A percentile compares a stretch with the other conserved stretches of the same genome.
Evolutionary conservation across 2,113 vertebrate species (phyloP).

Genomic region (Oophaga pumilio): DNA sequence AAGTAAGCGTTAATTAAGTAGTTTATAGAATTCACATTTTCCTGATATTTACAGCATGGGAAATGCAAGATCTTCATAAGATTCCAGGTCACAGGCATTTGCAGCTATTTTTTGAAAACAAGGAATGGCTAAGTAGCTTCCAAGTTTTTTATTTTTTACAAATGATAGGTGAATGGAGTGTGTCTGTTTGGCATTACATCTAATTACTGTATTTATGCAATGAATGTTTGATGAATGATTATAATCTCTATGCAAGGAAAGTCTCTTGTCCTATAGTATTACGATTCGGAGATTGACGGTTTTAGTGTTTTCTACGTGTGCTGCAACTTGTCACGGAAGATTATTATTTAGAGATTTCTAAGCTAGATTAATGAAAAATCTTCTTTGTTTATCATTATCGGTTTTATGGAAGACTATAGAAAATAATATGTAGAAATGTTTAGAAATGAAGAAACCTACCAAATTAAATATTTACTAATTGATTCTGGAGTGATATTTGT

Average conservation of each 20-base stretch:
- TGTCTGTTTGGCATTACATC: background rate
- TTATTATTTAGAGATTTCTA: background rate
- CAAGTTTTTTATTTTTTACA: background rate
- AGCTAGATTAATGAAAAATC: background rate
- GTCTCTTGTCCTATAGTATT: slow-evolving; percentile 8
- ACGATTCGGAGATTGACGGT: background rate
- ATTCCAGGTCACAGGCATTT: background rate
- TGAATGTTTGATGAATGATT: slow-evolving; percentile 5
- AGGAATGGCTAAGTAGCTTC: background rate
- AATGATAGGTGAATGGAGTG: background rate
- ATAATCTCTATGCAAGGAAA: slow-evolving; percentile 1
- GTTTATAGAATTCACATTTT: background rate
- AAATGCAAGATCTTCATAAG: background rate
- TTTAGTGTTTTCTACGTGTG: background rate
- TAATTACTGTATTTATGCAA: background rate
- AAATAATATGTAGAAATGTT: background rate
- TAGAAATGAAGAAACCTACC: too few relatives aligned
- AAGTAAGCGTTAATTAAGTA: background rate
- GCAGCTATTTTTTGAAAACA: background rate
- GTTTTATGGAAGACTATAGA: background rate
- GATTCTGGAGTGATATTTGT: too few relatives aligned
- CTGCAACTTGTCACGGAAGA: background rate
- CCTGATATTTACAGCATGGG: background rate
- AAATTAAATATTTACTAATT: background rate
- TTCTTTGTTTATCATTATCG: background rate